phyloP scores from a whole-genome alignment of 2,888 invertebrate genomes.

The Drosophila ustulata region DNA sequence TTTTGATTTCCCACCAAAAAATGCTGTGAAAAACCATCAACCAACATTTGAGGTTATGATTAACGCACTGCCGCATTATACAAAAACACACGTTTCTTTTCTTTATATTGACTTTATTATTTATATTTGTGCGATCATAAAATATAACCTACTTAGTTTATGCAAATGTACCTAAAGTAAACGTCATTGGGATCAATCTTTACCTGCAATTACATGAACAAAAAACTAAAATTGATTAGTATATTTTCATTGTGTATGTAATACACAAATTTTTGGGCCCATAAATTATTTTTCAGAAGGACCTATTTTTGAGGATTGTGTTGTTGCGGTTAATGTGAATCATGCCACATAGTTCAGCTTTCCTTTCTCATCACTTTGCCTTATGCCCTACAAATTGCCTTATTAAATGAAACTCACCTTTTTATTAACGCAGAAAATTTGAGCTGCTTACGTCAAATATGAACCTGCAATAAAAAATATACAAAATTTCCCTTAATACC shows the following conservation, averaged over 20 bases:
- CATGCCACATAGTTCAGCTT: slow-evolving; percentile 69
- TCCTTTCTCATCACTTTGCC: slow-evolving; percentile 67
- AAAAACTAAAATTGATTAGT: background rate
- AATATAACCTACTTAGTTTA: background rate
- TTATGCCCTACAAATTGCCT: background rate
- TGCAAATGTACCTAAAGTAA: background rate
- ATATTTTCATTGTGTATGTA: background rate
- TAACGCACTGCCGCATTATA: background rate
- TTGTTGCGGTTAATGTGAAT: slow-evolving; percentile 82
- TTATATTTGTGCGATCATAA: background rate
- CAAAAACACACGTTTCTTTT: slow-evolving; percentile 5
- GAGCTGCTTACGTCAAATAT: no score
- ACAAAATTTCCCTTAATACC: background rate
- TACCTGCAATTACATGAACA: slow-evolving; percentile 49
- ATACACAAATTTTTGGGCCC: no score
- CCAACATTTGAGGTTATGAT: slow-evolving; percentile 39
- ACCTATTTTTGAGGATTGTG: slow-evolving; percentile 78
- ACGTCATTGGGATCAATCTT: slow-evolving; percentile 1
- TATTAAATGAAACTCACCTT: slow-evolving; percentile 7
- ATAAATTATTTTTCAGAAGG: slow-evolving; percentile 66
- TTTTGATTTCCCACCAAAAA: slow-evolving; percentile 16
- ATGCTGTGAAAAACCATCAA: background rate
- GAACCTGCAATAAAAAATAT: background rate
- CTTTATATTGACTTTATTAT: background rate
- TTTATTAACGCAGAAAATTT: background rate